Percentiles rank a stretch among this genome's conserved stretches.
Evolutionary conservation across 2,797 vertebrate genomes (phyloP).

Genomic region (Lagorchestes hirsutus): DNA sequence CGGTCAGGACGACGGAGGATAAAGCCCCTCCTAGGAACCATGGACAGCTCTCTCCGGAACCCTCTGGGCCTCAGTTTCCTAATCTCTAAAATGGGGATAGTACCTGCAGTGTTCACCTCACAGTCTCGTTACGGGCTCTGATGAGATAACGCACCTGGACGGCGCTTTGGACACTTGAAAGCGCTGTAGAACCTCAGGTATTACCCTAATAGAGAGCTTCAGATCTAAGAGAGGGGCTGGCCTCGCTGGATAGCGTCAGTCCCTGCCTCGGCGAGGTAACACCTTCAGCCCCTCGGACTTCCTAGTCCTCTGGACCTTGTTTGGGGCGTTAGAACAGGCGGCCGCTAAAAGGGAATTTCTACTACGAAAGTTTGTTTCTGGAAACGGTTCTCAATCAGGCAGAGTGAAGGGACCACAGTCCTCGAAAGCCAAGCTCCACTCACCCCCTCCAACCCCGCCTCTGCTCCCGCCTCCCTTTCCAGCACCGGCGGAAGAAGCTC

Average conservation of each 20-base stretch:
- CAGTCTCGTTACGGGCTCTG: neutral
- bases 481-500: neutral
- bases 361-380: neutral
- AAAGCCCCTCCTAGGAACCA: neutral
- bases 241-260: neutral
- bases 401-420: neutral
- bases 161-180: neutral
- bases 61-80: neutral
- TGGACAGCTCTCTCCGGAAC: neutral
- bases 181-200: neutral
- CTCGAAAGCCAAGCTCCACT: neutral
- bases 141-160: neutral
- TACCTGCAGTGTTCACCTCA: neutral
- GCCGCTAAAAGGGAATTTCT: neutral
- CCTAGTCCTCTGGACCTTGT: neutral
- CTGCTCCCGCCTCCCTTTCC: neutral
- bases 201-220: neutral
- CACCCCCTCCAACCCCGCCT: rapidly evolving
- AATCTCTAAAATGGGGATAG: neutral
- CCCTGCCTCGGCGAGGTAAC: neutral
- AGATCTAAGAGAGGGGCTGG: neutral
- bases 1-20: no score
- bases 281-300: neutral
- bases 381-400: neutral
- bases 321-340: neutral